These are phyloP conservation scores for Pterostichus madidus DNA, from an alignment of 2,888 invertebrate species.

Conservation along the genomic window DNA sequence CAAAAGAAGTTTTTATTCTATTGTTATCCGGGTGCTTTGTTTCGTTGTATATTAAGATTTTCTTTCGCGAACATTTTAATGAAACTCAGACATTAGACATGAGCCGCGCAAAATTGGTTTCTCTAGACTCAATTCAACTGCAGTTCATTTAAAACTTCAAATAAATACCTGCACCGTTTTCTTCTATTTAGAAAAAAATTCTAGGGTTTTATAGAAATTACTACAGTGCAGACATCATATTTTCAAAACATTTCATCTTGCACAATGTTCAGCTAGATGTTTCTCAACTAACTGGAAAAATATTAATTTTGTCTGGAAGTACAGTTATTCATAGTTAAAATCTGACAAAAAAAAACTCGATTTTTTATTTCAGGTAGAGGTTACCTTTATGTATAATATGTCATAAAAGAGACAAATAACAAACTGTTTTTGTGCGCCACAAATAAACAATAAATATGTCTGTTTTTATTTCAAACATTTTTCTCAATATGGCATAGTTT, in stretches of 20 bases:
- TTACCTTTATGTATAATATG: too few species aligned
- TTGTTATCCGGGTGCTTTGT: conserved; percentile 28
- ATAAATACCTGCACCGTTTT: conserved; percentile 13
- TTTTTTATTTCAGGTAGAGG: too few species aligned
- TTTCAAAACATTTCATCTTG: neutral
- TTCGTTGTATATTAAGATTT: conserved; percentile 27
- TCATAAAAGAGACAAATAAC: too few species aligned
- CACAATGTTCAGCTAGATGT: too few species aligned
- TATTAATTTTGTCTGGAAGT: too few species aligned
- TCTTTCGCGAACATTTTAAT: conserved; percentile 20
- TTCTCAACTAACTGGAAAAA: too few species aligned
- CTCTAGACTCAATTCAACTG: conserved; percentile 11
- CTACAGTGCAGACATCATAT: neutral
- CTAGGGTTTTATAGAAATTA: neutral
- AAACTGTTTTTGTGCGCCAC: too few species aligned
- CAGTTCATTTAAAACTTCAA: conserved; percentile 23
- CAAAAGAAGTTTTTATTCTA: conserved; percentile 40
- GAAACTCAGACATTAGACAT: conserved; percentile 13
- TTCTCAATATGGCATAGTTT: too few species aligned
- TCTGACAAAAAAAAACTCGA: too few species aligned
- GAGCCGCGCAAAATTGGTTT: conserved; percentile 16
- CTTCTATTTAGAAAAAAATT: neutral
- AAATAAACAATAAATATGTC: too few species aligned
- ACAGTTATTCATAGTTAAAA: too few species aligned
- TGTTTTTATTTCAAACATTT: too few species aligned